Evolutionary conservation across 2,113 vertebrate species (phyloP).

Genomic region (Scolopax mira): DNA sequence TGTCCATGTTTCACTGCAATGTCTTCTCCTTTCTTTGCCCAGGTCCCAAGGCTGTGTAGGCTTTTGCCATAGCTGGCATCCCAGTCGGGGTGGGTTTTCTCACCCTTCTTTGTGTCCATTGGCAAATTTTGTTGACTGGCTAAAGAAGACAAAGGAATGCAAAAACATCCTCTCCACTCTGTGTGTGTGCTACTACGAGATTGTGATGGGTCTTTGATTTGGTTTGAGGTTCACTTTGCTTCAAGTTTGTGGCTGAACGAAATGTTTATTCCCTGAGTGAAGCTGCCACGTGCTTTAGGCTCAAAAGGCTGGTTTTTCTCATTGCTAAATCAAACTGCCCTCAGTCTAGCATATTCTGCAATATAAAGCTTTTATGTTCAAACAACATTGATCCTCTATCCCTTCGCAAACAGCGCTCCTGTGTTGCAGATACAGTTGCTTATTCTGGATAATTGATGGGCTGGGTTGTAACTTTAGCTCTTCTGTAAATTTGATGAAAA

Average conservation of each 20-base stretch:
- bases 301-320: not conserved
- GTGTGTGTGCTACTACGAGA: not conserved
- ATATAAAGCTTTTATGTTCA: not conserved
- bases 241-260: not conserved
- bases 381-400: not conserved
- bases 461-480: conserved; percentile 5
- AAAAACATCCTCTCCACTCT: not conserved
- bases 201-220: not conserved
- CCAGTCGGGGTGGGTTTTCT: not conserved
- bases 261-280: not conserved
- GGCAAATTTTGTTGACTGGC: not conserved
- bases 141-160: not conserved
- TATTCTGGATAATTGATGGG: not conserved
- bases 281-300: not conserved
- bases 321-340: not conserved
- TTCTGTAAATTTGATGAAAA: not conserved
- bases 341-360: not conserved
- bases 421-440: not conserved
- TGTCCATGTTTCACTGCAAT: not conserved
- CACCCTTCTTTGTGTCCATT: not conserved
- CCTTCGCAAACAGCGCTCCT: not conserved
- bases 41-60: not conserved
- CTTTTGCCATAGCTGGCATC: not conserved
- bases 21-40: not conserved
- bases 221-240: not conserved